Evolutionary conservation across 2,888 invertebrate genomes (phyloP).

Genomic region (Caenorhabditis becei): DNA sequence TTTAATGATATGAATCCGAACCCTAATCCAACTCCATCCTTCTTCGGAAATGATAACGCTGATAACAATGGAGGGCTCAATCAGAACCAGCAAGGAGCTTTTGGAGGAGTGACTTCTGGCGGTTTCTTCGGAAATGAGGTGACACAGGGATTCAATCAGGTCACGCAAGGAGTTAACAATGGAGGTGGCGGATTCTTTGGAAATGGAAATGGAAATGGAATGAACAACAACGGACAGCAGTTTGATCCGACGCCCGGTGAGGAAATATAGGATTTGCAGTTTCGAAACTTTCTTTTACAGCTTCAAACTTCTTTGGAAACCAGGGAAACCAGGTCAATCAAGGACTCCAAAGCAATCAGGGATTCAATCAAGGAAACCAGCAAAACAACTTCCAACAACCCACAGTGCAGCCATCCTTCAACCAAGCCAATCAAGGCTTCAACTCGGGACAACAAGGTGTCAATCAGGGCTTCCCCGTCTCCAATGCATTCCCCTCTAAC

Average conservation of each 20-base stretch:
- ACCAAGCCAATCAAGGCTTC: conserved; percentile 10
- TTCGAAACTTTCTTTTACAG: conserved; percentile 14
- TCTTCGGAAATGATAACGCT: not conserved
- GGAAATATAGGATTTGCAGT: not conserved
- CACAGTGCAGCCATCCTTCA: not conserved
- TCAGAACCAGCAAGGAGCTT: conserved; percentile 1
- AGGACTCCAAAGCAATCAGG: conserved; percentile 20
- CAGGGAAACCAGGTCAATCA: conserved; percentile 26
- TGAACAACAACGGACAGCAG: conserved; percentile 18
- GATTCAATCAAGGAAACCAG: conserved; percentile 12
- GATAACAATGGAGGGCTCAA: conserved; percentile 1
- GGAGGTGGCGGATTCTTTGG: conserved; percentile 30
- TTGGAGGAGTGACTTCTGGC: not conserved
- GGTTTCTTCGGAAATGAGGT: conserved; percentile 27
- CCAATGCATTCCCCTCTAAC: conserved; percentile 43
- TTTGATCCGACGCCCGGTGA: conserved; percentile 27
- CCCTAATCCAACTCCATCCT: not conserved
- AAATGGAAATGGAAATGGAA: conserved; percentile 7
- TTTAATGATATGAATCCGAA: not conserved
- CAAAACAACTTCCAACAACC: conserved; percentile 10
- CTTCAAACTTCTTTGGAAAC: conserved; percentile 23
- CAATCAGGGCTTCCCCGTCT: conserved; percentile 47
- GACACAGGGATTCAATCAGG: not conserved
- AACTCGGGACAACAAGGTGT: conserved; percentile 44
- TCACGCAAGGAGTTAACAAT: not conserved